phyloP scores from a whole-genome alignment of 2,113 vertebrate species.

The Isurus oxyrinchus region DNA sequence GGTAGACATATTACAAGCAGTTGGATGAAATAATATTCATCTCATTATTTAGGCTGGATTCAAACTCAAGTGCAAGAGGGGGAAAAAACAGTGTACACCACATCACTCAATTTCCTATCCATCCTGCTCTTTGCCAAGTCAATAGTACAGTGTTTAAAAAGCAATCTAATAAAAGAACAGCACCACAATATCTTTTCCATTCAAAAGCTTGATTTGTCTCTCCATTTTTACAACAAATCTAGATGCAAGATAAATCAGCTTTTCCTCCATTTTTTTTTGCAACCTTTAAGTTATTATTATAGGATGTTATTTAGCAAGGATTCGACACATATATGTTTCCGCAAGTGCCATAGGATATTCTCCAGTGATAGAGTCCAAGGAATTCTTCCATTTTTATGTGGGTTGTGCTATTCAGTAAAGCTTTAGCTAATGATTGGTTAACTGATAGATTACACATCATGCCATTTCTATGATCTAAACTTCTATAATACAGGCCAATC shows the following conservation, averaged over 20 bases:
- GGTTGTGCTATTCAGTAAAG: constrained; percentile 28
- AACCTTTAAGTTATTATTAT: not conserved
- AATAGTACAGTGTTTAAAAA: not conserved
- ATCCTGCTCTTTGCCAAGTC: not conserved
- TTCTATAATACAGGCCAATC: constrained; percentile 33
- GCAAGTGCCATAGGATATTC: not conserved
- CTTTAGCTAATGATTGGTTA: not conserved
- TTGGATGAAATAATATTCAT: not conserved
- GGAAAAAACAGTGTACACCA: too few relatives aligned
- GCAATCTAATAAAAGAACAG: not conserved
- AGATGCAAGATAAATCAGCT: constrained; percentile 1
- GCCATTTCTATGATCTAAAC: constrained; percentile 7
- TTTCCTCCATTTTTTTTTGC: not conserved
- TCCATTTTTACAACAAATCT: not conserved
- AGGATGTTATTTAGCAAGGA: not conserved
- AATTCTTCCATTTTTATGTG: not conserved
- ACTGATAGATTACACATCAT: not conserved
- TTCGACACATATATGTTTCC: not conserved
- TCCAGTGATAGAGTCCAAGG: not conserved
- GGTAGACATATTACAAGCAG: not conserved
- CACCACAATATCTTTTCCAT: not conserved
- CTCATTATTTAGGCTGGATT: not conserved
- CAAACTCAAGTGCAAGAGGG: not conserved
- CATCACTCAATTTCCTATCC: not conserved
- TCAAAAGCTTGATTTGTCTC: not conserved